Conservation (phyloP, 1,140 invertebrate genomes). For the Vollenhovia emeryi region DNA sequence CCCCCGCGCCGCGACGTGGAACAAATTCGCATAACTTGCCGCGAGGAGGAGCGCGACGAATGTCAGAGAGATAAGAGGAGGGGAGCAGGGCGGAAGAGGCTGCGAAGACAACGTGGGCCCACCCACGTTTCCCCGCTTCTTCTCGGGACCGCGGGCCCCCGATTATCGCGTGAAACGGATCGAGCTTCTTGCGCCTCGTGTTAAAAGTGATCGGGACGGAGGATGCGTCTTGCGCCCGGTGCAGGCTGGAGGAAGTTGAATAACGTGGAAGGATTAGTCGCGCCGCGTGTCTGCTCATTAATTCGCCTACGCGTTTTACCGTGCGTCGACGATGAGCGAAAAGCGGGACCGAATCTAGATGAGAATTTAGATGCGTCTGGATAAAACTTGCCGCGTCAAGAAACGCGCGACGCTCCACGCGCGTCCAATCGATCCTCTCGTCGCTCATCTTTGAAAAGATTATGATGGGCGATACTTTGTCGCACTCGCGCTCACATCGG, state of each 20-base stretch:
- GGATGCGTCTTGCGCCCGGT: background rate
- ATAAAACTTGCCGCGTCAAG: no score
- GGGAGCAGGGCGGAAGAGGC: background rate
- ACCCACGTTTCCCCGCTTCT: background rate
- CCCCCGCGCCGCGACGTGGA: slow-evolving; percentile 69
- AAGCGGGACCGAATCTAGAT: background rate
- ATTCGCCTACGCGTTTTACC: background rate
- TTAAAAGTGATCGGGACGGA: background rate
- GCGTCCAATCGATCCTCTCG: background rate
- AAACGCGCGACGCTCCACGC: background rate
- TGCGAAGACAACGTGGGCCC: slow-evolving; percentile 16
- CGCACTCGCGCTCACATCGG: background rate
- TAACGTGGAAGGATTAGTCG: background rate
- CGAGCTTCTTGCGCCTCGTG: slow-evolving; percentile 1
- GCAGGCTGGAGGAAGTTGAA: background rate
- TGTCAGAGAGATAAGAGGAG: slow-evolving; percentile 10
- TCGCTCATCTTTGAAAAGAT: background rate
- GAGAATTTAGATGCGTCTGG: no score
- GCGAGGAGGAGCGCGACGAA: slow-evolving; percentile 37
- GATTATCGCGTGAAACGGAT: slow-evolving; percentile 15
- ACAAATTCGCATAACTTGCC: slow-evolving; percentile 57
- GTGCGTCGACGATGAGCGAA: background rate
- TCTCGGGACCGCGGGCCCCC: background rate
- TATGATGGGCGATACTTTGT: background rate
- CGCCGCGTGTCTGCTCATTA: background rate